Conservation (phyloP, 2,113 vertebrate species). For the Halichoerus grypus region DNA sequence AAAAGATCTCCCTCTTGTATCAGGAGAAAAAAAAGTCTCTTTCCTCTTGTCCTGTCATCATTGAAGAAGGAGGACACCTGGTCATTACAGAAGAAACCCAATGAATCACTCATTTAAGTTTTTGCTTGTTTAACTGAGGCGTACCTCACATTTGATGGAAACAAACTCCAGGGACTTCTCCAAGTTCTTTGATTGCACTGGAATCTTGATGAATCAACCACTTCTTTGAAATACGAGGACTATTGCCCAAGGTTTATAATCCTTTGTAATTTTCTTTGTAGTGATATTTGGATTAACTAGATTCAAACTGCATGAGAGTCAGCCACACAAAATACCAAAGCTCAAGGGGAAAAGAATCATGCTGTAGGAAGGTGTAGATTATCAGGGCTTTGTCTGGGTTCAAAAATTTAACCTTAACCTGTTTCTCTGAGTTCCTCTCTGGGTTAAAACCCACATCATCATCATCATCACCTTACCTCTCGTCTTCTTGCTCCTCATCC, state of each 20-base stretch:
- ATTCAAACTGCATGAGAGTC: conserved; percentile 10
- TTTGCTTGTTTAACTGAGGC: conserved; percentile 11
- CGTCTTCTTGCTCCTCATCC: neutral
- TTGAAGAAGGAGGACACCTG: neutral
- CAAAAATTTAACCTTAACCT: neutral
- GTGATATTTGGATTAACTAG: conserved; percentile 40
- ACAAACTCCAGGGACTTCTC: conserved; percentile 21
- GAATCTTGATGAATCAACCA: conserved; percentile 42
- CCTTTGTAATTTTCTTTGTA: conserved; percentile 57
- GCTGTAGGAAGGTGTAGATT: neutral
- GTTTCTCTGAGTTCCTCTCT: neutral
- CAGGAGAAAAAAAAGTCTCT: neutral
- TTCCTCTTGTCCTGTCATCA: neutral
- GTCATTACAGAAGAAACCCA: neutral
- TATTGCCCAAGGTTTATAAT: conserved; percentile 15
- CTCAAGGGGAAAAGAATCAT: neutral
- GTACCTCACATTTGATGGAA: conserved; percentile 34
- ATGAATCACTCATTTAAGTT: neutral
- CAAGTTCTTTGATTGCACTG: conserved; percentile 43
- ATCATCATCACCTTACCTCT: too few species aligned
- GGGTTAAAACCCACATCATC: neutral
- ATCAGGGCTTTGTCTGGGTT: neutral
- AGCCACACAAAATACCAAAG: neutral
- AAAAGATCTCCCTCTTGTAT: neutral
- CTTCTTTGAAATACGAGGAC: conserved; percentile 65